Percentiles rank a stretch among this genome's conserved stretches.
phyloP scores from a whole-genome alignment of 1,140 invertebrate genomes.

The Ruditapes philippinarum region DNA sequence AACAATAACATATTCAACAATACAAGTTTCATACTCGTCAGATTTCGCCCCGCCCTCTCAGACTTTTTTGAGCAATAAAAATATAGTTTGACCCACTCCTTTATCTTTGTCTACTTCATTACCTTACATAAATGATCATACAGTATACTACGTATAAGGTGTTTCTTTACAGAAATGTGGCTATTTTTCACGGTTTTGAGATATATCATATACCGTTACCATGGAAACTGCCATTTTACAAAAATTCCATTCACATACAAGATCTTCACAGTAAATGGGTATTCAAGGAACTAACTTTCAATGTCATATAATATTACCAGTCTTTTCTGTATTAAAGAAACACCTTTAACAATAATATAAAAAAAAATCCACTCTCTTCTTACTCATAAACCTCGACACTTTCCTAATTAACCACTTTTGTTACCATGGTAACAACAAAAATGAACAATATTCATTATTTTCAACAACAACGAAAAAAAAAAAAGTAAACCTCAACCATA shows the following conservation, averaged over 20 bases:
- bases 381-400: too few relatives aligned
- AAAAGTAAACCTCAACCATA: not conserved
- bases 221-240: too few relatives aligned
- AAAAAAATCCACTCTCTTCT: too few relatives aligned
- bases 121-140: not conserved
- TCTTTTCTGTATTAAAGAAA: too few relatives aligned
- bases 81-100: not conserved
- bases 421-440: not conserved
- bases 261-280: too few relatives aligned
- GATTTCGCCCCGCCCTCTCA: not conserved
- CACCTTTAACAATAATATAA: too few relatives aligned
- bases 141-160: not conserved
- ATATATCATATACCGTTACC: too few relatives aligned
- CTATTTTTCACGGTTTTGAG: too few relatives aligned
- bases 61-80: conserved; percentile 23
- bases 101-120: not conserved
- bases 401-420: too few relatives aligned
- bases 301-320: too few relatives aligned
- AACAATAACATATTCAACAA: conserved; percentile 3
- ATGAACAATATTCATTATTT: not conserved
- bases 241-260: too few relatives aligned
- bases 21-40: not conserved
- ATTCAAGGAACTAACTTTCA: too few relatives aligned
- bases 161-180: not conserved
- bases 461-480: not conserved